Evolutionary conservation across 2,888 invertebrate species (phyloP).

Genomic region (Pollenia amentaria): DNA sequence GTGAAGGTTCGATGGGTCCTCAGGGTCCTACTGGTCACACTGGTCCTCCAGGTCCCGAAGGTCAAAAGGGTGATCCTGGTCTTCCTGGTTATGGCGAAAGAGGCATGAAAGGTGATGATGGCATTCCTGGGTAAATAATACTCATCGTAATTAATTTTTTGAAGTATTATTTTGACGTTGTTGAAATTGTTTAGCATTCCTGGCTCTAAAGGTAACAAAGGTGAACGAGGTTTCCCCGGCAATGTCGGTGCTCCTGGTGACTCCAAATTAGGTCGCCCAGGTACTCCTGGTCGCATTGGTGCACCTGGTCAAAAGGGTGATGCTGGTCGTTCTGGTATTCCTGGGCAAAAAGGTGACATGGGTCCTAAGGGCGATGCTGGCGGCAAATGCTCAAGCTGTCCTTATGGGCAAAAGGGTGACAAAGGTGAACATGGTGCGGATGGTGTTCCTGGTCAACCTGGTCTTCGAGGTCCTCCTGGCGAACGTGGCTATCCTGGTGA

Average conservation of each 20-base stretch:
- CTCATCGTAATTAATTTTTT: neutral
- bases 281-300: slow-evolving; percentile 89
- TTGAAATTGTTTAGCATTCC: slow-evolving; percentile 58
- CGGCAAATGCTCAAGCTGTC: slow-evolving; percentile 91
- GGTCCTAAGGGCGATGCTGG: slow-evolving; percentile 93
- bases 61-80: slow-evolving; percentile 87
- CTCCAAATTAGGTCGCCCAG: slow-evolving; percentile 91
- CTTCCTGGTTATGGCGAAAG: slow-evolving; percentile 86
- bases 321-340: slow-evolving; percentile 88
- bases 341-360: slow-evolving; percentile 87
- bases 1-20: slow-evolving; percentile 87
- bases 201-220: slow-evolving; percentile 91
- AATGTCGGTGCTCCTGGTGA: slow-evolving; percentile 92
- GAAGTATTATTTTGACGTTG: neutral
- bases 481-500: slow-evolving; percentile 89
- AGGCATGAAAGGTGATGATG: slow-evolving; percentile 92
- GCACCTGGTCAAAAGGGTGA: slow-evolving; percentile 88
- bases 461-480: slow-evolving; percentile 91
- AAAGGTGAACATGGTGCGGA: slow-evolving; percentile 91
- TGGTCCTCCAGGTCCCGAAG: slow-evolving; percentile 88
- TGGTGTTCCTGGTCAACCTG: slow-evolving; percentile 89
- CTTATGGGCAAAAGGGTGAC: slow-evolving; percentile 89
- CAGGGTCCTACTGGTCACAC: slow-evolving; percentile 85
- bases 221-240: slow-evolving; percentile 91
- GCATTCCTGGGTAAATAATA: slow-evolving; percentile 87